Base-by-base conservation (phyloP, 2,888 invertebrate genomes). In the Cyclophora punctaria region DNA sequence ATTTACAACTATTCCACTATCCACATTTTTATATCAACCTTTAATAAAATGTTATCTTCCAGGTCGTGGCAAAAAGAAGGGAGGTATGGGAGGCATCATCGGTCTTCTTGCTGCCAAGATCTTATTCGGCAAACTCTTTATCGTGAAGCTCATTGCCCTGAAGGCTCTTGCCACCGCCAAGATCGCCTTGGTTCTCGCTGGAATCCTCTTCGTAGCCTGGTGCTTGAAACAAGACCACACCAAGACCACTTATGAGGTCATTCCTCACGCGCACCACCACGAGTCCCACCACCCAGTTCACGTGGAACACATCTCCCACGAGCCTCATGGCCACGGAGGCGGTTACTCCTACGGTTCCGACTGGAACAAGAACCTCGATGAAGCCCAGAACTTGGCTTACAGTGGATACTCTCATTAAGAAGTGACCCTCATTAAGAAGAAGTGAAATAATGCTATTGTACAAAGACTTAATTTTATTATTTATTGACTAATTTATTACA, bases 101-200 rank as follows among this genome's bases (percentile, higher is more conserved):
- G 90, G 95, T 63, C 87, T 95, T 62, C 65, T 88, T 1, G 87
- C 78, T 3, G 87, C 87, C 34, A 88, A 88, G 52, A 55, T 88
- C 4, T 69, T 87, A 2, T 67, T 88, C 47, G 86, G 86, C 3
- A 88, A 88, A 48, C 90, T 96, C 50, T 89, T 95, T 78, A 93
- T 94, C 75, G 86, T 95, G 70, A 96, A 96, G 80, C 87, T 95
- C 43, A 89, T 95, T 55, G 95, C 95, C 5, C 91, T 96, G 79
- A 96, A 96, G 80, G 95, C 95, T 5, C 89, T 96, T 52, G 90
- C 95, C 44, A 91, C 95, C 57, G 95, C 95, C 62, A 96, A 96
- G 87, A 91, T 95, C 60, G 95, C 95, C 0, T 81, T 96, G 5
- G 90, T 95, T 59, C 90, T 96, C 43, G 92, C 94, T 42, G 91